Percentiles rank a stretch among this genome's conserved stretches.
Evolutionary conservation across 1,140 invertebrate species (phyloP).

Genomic region (Melanaphis sacchari): DNA sequence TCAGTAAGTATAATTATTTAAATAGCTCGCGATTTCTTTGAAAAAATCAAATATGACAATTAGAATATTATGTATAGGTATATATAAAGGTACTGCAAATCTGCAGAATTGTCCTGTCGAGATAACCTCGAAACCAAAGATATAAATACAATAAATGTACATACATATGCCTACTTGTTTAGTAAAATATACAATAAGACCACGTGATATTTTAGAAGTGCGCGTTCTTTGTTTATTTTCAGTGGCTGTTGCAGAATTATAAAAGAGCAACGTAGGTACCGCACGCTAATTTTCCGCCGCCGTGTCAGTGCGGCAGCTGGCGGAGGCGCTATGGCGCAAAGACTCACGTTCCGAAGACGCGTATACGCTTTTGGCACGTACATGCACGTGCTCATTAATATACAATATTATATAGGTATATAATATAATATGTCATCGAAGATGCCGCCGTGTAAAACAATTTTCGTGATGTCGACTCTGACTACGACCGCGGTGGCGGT

Average conservation of each 20-base stretch:
- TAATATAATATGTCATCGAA: not conserved
- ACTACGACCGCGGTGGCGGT: not conserved
- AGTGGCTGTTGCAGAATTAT: no score
- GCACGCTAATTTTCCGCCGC: not conserved
- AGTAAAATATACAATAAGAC: not conserved
- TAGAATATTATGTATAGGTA: not conserved
- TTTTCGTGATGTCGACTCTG: not conserved
- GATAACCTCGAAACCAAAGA: not conserved
- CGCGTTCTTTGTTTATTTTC: not conserved
- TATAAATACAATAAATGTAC: not conserved
- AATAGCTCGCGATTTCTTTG: not conserved
- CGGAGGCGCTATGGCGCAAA: not conserved
- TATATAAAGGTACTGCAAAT: no score
- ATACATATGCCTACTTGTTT: not conserved
- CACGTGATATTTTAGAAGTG: not conserved
- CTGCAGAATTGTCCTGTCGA: not conserved
- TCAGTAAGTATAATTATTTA: not conserved
- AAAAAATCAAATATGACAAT: not conserved
- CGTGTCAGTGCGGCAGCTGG: not conserved
- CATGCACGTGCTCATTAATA: not conserved
- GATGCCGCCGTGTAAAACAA: not conserved
- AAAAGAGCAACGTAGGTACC: not conserved
- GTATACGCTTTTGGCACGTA: conserved; percentile 5
- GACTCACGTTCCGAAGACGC: not conserved
- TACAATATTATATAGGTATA: not conserved